Base-by-base conservation (phyloP, 2,113 vertebrate genomes). In the Sterna hirundo region DNA sequence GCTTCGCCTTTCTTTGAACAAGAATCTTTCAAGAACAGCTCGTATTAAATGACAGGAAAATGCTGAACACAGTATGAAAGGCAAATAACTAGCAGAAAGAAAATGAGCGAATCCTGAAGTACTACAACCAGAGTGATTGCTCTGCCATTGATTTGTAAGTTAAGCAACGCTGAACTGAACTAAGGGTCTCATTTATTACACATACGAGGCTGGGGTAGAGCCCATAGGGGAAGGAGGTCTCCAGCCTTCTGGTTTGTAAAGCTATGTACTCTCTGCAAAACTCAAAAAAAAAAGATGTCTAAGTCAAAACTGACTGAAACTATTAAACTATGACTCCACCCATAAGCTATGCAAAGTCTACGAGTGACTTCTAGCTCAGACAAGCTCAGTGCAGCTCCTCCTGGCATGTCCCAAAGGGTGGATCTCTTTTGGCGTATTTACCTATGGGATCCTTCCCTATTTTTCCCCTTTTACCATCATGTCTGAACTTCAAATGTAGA, bases 341-440 rank as follows among this genome's bases (percentile, higher is more conserved):
- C 38, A 47, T 91, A 68, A 97, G 62, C 75, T 96, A 97, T 96
- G 96, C 89, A 85, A 94, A 97, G 81, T 70, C 71, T 92, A 54
- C 91, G 58, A 85, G 93, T 80, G 93, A 93, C 94, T 97, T 96
- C 95, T 94, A 97, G 97, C 96, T 94, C 91, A 97, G 97, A 96
- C 97, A 97, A 96, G 95, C 93, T 96, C 93, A 47, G 12, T 54
- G 84, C 93, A 94, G 74, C 83, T 94, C 83, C 74, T 96, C 54
- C 91, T 95, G 97, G 92, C 46, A 4, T 89, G 86, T 95, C 77
- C 91, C 88, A 95, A 94, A 94, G 96, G 95, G 91, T 84, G 95
- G 90, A 91, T 94, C 88, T 94, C 77, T 76, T 92, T 72, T 85
- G 83, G 83, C 14, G 0, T 90, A 94, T 97, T 95, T 94, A 84